phyloP scores from a whole-genome alignment of 2,888 invertebrate species.

The Drosophila macrothrix region DNA sequence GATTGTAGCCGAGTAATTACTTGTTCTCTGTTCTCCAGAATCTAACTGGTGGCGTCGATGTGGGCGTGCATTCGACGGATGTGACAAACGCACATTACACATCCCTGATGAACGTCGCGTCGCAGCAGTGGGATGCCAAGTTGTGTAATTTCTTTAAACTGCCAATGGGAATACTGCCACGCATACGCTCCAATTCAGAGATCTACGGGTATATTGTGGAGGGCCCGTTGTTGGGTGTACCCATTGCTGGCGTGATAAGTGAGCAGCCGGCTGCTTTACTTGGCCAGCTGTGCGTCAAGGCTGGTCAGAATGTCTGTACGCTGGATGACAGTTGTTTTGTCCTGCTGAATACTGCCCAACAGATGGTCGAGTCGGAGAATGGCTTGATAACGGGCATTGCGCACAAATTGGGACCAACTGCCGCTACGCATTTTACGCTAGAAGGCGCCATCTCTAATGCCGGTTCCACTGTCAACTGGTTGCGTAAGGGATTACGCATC shows the following conservation, averaged over 20 bases:
- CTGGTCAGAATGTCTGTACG: constrained; percentile 97
- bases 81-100: constrained; percentile 99
- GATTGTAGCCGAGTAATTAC: neutral
- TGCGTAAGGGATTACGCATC: constrained; percentile 93
- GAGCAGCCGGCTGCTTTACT: constrained; percentile 98
- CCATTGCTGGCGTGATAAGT: constrained; percentile 95
- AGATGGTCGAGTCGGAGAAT: constrained; percentile 92
- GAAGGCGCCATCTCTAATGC: constrained; percentile 96
- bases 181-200: constrained; percentile 96
- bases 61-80: constrained; percentile 94
- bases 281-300: constrained; percentile 95
- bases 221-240: constrained; percentile 91
- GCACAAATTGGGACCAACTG: constrained; percentile 92
- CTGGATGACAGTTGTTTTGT: constrained; percentile 98
- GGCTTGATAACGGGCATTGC: constrained; percentile 96
- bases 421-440: constrained; percentile 92
- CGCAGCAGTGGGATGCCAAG: constrained; percentile 95
- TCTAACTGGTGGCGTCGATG: constrained; percentile 87
- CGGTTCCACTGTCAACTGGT: constrained; percentile 94
- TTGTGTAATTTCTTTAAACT: constrained; percentile 95
- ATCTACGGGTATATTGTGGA: constrained; percentile 93
- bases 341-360: constrained; percentile 95
- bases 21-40: constrained; percentile 84
- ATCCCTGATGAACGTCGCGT: constrained; percentile 96
- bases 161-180: constrained; percentile 93